These are phyloP conservation scores for Allobates femoralis DNA, from an alignment of 2,797 vertebrate species.

Conservation along the genomic window DNA sequence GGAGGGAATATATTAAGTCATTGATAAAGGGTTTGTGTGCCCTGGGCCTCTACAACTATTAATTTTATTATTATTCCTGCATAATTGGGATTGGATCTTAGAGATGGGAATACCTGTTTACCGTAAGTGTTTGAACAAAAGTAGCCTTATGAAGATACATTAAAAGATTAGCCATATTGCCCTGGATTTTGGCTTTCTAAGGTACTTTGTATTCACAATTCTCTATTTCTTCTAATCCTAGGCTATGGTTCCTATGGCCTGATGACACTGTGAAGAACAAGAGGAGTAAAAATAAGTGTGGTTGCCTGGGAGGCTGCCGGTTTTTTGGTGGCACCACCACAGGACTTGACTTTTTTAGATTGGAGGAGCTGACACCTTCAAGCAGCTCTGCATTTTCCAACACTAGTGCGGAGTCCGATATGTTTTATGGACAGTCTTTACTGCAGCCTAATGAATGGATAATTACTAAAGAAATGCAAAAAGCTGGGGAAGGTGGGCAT, in stretches of 20 bases:
- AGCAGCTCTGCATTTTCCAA: constrained; percentile 92
- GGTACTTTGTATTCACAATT: no score
- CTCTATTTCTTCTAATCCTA: constrained; percentile 65
- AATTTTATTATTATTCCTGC: no score
- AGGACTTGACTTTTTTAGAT: constrained; percentile 91
- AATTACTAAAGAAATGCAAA: constrained; percentile 89
- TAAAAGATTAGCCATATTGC: no score
- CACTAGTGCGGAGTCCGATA: constrained; percentile 85
- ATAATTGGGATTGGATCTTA: no score
- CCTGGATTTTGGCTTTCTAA: background rate
- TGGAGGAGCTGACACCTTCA: constrained; percentile 92
- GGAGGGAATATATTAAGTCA: no score
- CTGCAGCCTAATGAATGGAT: constrained; percentile 95
- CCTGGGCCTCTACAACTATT: no score
- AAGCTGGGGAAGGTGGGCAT: constrained; percentile 84
- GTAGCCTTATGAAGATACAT: no score
- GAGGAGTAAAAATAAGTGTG: constrained; percentile 90
- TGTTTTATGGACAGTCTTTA: constrained; percentile 97
- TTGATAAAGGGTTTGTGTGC: no score
- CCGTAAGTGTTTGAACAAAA: no score
- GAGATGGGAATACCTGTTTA: no score
- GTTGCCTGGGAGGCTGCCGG: constrained; percentile 95
- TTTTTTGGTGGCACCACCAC: constrained; percentile 90
- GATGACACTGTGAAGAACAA: constrained; percentile 87
- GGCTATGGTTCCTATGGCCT: constrained; percentile 97